These are phyloP conservation scores for Bombyx mandarina DNA, from an alignment of 1,140 invertebrate genomes.

Conservation along the genomic window DNA sequence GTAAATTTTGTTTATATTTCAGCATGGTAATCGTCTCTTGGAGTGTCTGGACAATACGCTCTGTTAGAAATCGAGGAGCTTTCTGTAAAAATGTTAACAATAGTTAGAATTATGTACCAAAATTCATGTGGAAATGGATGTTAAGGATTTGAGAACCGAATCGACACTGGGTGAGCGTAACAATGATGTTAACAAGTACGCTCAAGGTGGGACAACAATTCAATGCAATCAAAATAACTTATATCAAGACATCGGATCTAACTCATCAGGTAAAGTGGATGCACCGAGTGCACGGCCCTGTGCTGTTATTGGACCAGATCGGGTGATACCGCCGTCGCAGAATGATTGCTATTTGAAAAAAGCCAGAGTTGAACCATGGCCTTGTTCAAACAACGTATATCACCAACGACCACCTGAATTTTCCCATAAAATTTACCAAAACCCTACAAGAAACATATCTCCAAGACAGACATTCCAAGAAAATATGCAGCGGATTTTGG, in stretches of 20 bases:
- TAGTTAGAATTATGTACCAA: slow-evolving; percentile 18
- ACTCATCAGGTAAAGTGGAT: slow-evolving; percentile 51
- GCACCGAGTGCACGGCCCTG: slow-evolving; percentile 48
- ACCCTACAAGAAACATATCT: slow-evolving; percentile 61
- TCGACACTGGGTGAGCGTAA: slow-evolving; percentile 35
- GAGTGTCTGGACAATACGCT: background rate
- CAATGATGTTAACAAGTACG: slow-evolving; percentile 52
- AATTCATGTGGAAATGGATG: slow-evolving; percentile 45
- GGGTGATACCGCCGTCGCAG: slow-evolving; percentile 38
- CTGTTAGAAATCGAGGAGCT: too few relatives aligned
- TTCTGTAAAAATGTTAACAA: background rate
- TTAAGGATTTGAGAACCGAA: slow-evolving; percentile 53
- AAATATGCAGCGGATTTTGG: slow-evolving; percentile 65
- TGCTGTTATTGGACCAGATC: slow-evolving; percentile 65
- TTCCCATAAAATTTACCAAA: slow-evolving; percentile 43
- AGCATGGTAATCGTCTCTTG: slow-evolving; percentile 37
- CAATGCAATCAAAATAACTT: slow-evolving; percentile 43
- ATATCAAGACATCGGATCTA: slow-evolving; percentile 49
- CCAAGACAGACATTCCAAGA: slow-evolving; percentile 69
- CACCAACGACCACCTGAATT: slow-evolving; percentile 39
- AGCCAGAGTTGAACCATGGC: slow-evolving; percentile 39
- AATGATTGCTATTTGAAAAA: slow-evolving; percentile 46
- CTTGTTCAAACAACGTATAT: slow-evolving; percentile 34
- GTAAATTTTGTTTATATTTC: slow-evolving; percentile 65
- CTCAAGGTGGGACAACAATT: slow-evolving; percentile 28